Percentiles rank a stretch among this genome's conserved stretches.
Conservation (phyloP, 1,140 invertebrate species). For the Oryzaephilus surinamensis region DNA sequence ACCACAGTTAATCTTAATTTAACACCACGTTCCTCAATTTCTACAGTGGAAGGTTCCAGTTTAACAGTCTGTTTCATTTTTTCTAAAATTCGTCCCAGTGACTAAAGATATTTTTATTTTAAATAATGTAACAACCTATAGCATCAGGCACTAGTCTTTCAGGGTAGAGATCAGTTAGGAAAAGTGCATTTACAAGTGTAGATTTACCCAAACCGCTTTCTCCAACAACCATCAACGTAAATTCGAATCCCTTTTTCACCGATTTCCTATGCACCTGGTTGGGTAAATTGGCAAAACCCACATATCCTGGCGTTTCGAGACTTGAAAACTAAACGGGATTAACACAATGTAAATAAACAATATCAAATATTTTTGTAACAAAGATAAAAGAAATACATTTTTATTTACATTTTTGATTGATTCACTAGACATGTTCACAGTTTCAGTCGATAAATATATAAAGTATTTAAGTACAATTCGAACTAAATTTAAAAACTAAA, state of each 20-base stretch:
- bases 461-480: no score
- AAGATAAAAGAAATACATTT: conserved; percentile 3
- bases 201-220: conserved; percentile 97
- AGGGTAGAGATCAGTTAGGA: conserved; percentile 89
- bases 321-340: conserved; percentile 56
- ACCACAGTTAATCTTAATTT: conserved; percentile 84
- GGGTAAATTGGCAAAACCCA: conserved; percentile 87
- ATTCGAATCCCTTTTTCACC: conserved; percentile 96
- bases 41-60: conserved; percentile 82
- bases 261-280: conserved; percentile 95
- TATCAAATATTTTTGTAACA: conserved; percentile 1
- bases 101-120: not conserved
- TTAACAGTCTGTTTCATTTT: conserved; percentile 84
- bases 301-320: conserved; percentile 76
- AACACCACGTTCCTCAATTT: conserved; percentile 87
- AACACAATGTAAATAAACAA: not conserved
- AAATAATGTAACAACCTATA: conserved; percentile 45
- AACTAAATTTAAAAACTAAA: no score
- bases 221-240: conserved; percentile 96
- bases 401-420: conserved; percentile 36
- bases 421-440: conserved; percentile 39
- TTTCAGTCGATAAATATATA: no score
- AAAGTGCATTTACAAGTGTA: conserved; percentile 95
- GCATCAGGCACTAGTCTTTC: conserved; percentile 79
- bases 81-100: conserved; percentile 57